Percentiles rank a stretch among this genome's conserved stretches.
phyloP scores from a whole-genome alignment of 2,888 invertebrate species.

The Coenonympha arcania region DNA sequence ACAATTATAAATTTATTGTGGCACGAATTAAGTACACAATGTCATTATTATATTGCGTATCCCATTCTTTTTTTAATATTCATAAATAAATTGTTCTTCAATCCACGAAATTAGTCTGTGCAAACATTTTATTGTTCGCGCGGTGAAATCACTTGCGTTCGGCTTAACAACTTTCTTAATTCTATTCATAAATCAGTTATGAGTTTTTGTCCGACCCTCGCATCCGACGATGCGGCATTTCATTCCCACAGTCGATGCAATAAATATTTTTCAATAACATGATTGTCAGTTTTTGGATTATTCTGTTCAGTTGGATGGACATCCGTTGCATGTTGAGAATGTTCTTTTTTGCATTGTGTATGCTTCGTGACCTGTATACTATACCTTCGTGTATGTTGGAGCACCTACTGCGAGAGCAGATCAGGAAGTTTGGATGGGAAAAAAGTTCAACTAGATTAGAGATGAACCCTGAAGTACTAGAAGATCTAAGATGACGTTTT shows the following conservation, averaged over 20 bases:
- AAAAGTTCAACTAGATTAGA: no score
- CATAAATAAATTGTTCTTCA: no score
- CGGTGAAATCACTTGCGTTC: slow-evolving; percentile 22
- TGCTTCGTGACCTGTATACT: neutral
- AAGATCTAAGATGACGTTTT: no score
- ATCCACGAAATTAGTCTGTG: slow-evolving; percentile 17
- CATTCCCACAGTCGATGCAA: slow-evolving; percentile 8
- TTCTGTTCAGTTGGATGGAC: neutral
- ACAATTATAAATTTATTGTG: no score
- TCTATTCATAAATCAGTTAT: slow-evolving; percentile 17
- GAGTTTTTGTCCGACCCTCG: neutral
- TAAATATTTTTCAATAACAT: slow-evolving; percentile 10
- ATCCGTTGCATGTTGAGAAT: slow-evolving; percentile 3
- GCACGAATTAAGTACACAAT: no score
- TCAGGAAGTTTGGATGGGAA: no score
- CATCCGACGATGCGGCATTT: slow-evolving; percentile 3
- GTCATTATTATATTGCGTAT: no score
- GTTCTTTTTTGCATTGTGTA: neutral
- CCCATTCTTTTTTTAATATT: no score
- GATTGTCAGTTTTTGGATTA: slow-evolving; percentile 24
- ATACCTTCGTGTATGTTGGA: no score
- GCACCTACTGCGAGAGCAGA: no score
- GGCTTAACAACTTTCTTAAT: slow-evolving; percentile 23
- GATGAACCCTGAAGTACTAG: no score
- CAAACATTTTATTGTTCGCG: slow-evolving; percentile 20